phyloP scores from a whole-genome alignment of 2,113 vertebrate genomes.

The Neotragus moschatus region DNA sequence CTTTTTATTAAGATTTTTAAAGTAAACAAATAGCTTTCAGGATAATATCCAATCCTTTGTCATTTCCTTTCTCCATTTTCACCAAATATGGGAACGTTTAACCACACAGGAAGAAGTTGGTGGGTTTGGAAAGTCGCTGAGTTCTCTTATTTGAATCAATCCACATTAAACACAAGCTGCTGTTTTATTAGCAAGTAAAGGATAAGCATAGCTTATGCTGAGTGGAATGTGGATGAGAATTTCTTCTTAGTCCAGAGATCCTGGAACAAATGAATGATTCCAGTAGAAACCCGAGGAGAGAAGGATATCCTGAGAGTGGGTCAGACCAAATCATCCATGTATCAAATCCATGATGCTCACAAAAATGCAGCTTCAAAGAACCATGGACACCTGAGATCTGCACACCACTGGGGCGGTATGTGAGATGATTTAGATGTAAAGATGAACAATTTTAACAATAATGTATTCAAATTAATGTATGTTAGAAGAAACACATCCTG shows the following conservation, averaged over 20 bases:
- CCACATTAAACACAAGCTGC: constrained; percentile 67
- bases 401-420: accelerated
- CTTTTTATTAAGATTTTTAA: constrained; percentile 55
- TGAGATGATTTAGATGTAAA: not conserved
- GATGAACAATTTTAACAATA: not conserved
- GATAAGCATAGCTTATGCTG: constrained; percentile 47
- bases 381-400: not conserved
- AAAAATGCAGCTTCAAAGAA: not conserved
- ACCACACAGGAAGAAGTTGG: constrained; percentile 75
- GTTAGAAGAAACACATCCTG: not conserved
- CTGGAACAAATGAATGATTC: not conserved
- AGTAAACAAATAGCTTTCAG: constrained; percentile 50
- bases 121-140: constrained; percentile 74
- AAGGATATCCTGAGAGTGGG: not conserved
- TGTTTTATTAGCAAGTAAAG: constrained; percentile 66
- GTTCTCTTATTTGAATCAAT: constrained; percentile 64
- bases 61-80: constrained; percentile 70
- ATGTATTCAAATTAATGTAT: not conserved
- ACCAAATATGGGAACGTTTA: constrained; percentile 75
- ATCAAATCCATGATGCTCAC: not conserved
- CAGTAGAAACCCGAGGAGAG: not conserved
- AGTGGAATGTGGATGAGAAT: constrained; percentile 49
- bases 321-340: not conserved
- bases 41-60: constrained; percentile 57
- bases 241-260: not conserved